Conservation (phyloP, 2,888 invertebrate genomes). For the Brachypalpus laphriformis region DNA sequence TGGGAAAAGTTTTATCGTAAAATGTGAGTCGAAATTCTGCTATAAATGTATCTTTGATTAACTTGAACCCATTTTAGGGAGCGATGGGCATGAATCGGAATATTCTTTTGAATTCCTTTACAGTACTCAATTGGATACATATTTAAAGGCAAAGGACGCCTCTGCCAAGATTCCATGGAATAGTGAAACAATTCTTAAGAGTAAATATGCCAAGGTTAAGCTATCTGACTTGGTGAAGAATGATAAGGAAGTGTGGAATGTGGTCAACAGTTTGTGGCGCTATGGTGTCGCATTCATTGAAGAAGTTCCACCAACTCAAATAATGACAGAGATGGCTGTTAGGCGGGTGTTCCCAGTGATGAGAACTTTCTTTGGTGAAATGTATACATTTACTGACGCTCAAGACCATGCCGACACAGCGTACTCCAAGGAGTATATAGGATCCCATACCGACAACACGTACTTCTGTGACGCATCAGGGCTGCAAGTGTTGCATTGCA, state of each 20-base stretch:
- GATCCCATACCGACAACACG: constrained; percentile 90
- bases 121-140: constrained; percentile 77
- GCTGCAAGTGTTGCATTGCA: constrained; percentile 86
- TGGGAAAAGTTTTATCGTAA: constrained; percentile 80
- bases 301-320: constrained; percentile 79
- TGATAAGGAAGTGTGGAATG: constrained; percentile 82
- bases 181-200: constrained; percentile 81
- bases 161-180: constrained; percentile 83
- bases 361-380: constrained; percentile 89
- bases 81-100: constrained; percentile 84
- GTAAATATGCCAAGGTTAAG: constrained; percentile 81
- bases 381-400: constrained; percentile 87
- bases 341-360: constrained; percentile 86
- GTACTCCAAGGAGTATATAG: constrained; percentile 87
- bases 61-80: constrained; percentile 83
- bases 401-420: constrained; percentile 88
- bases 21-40: constrained; percentile 83
- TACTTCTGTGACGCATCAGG: constrained; percentile 91
- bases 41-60: background rate
- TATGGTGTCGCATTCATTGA: constrained; percentile 82
- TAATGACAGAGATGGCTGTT: constrained; percentile 83
- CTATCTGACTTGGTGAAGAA: constrained; percentile 84
- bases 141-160: constrained; percentile 74
- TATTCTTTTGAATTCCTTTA: constrained; percentile 84
- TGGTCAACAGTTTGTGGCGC: constrained; percentile 82